Conservation (phyloP, 2,113 vertebrate genomes). For the Thomomys bottae region DNA sequence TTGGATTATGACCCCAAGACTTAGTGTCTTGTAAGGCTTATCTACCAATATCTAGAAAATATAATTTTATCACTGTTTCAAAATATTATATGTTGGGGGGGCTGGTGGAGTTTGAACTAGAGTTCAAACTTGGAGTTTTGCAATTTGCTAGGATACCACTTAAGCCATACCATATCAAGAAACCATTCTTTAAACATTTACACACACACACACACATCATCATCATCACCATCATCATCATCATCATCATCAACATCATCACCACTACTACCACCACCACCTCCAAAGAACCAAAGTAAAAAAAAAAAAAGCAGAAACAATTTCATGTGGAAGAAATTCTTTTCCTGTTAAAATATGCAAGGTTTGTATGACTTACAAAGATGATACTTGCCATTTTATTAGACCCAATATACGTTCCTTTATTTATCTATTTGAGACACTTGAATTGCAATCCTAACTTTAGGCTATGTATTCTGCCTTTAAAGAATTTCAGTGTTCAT, state of each 20-base stretch:
- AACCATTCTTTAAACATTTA: not conserved
- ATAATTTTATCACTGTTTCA: slow-evolving; percentile 35
- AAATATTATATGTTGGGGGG: too few relatives aligned
- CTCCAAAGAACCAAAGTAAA: not conserved
- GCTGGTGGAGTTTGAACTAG: too few relatives aligned
- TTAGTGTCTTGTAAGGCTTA: not conserved
- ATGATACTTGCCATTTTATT: not conserved
- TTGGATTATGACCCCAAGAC: not conserved
- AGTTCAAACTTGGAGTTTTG: too few relatives aligned
- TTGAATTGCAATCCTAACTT: not conserved
- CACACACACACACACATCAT: not conserved
- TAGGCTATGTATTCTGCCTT: not conserved
- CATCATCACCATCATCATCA: too few relatives aligned
- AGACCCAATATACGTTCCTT: not conserved
- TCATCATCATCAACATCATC: too few relatives aligned
- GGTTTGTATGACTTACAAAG: not conserved
- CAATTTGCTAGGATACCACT: too few relatives aligned
- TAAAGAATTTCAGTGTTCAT: not conserved
- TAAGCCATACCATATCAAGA: not conserved
- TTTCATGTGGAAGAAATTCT: not conserved
- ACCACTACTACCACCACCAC: too few relatives aligned
- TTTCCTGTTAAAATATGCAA: not conserved
- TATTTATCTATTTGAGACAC: not conserved
- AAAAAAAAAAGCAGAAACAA: not conserved
- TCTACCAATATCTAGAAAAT: not conserved